Percentiles rank a stretch among this genome's conserved stretches.
Evolutionary conservation across 2,113 vertebrate genomes (phyloP).

Genomic region (Gallinago jamesoni): DNA sequence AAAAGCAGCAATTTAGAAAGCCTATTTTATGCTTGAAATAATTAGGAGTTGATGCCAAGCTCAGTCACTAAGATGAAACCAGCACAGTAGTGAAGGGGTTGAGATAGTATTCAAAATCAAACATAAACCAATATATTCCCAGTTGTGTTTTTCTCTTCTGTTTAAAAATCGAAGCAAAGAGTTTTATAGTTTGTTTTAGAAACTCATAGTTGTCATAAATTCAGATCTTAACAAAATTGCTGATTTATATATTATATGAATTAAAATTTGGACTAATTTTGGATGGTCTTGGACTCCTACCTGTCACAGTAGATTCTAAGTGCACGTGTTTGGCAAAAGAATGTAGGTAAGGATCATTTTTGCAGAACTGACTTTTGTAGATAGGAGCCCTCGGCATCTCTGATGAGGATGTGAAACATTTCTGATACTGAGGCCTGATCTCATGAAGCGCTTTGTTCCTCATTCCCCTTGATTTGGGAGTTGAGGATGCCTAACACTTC

Average conservation of each 20-base stretch:
- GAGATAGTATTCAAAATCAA: not conserved
- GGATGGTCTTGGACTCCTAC: not conserved
- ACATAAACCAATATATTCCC: not conserved
- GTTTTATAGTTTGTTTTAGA: not conserved
- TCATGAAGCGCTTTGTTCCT: not conserved
- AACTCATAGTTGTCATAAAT: not conserved
- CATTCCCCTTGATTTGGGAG: not conserved
- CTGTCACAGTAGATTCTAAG: not conserved
- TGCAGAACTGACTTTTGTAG: not conserved
- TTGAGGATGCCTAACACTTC: not conserved
- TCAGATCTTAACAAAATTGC: not conserved
- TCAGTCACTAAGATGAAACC: not conserved
- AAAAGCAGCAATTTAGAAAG: not conserved
- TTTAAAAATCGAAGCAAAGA: not conserved
- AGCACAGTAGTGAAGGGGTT: not conserved
- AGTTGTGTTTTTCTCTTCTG: not conserved
- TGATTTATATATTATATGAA: not conserved
- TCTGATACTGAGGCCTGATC: not conserved
- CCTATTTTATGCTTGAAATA: not conserved
- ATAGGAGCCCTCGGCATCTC: not conserved
- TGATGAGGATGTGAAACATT: not conserved
- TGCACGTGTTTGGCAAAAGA: not conserved
- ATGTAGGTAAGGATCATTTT: not conserved
- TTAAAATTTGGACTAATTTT: not conserved
- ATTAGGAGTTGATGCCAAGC: not conserved